phyloP scores from a whole-genome alignment of 1,140 invertebrate species.

The Cotesia typhae region DNA sequence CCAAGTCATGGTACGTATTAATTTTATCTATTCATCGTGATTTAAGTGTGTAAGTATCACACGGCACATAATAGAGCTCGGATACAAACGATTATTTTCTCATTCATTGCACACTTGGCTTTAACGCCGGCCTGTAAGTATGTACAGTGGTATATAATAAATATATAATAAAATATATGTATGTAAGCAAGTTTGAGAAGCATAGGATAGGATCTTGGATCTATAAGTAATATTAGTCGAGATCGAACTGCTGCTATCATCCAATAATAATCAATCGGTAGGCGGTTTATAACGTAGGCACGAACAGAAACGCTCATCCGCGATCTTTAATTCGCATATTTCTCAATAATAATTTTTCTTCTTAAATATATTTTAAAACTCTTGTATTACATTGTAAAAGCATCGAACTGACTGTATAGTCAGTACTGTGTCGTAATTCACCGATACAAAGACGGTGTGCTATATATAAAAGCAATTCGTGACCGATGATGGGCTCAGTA shows the following conservation, averaged over 20 bases:
- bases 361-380: neutral
- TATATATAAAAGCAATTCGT: conserved; percentile 1
- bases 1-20: neutral
- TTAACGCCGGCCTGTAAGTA: too few species aligned
- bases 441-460: conserved; percentile 3
- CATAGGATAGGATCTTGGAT: too few species aligned
- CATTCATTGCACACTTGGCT: conserved; percentile 10
- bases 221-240: neutral
- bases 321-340: conserved; percentile 17
- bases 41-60: too few species aligned
- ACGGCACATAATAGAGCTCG: neutral
- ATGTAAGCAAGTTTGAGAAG: neutral
- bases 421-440: conserved; percentile 11
- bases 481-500: conserved; percentile 9
- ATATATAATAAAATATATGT: neutral
- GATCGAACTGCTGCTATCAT: neutral
- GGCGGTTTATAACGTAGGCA: neutral
- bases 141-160: too few species aligned
- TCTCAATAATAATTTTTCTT: conserved; percentile 2
- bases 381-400: too few species aligned
- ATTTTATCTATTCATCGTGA: too few species aligned
- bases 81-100: conserved; percentile 15
- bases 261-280: conserved; percentile 8
- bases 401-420: too few species aligned
- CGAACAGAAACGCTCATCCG: neutral